Evolutionary conservation across 2,888 invertebrate genomes (phyloP).

Genomic region (Chrysodeixis includens): DNA sequence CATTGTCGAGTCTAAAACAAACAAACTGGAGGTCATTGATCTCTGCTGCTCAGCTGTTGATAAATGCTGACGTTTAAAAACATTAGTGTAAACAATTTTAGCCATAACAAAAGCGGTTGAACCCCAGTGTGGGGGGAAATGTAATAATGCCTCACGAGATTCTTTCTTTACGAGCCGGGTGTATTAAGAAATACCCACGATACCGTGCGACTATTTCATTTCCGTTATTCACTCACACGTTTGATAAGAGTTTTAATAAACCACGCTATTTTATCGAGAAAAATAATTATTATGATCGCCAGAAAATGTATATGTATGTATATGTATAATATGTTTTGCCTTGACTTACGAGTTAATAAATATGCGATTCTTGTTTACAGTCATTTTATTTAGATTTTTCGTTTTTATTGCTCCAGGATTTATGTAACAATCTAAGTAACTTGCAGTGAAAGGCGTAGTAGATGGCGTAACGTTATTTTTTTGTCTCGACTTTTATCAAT

Average conservation of each 20-base stretch:
- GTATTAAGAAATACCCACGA: conserved; percentile 71
- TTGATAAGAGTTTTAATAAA: conserved; percentile 35
- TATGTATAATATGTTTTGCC: too few relatives aligned
- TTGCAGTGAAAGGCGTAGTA: too few relatives aligned
- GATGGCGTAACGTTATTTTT: too few relatives aligned
- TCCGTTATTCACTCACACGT: conserved; percentile 58
- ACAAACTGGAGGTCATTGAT: conserved; percentile 35
- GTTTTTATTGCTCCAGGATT: too few relatives aligned
- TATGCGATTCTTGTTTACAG: too few relatives aligned
- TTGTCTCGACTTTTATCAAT: background rate
- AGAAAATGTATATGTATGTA: too few relatives aligned
- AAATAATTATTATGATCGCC: too few relatives aligned
- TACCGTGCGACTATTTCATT: conserved; percentile 66
- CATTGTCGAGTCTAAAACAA: conserved; percentile 26
- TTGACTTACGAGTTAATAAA: too few relatives aligned
- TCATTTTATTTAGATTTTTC: too few relatives aligned
- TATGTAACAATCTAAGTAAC: too few relatives aligned
- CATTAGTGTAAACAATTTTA: conserved; percentile 51
- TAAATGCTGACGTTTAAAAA: conserved; percentile 50
- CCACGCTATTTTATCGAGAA: conserved; percentile 19
- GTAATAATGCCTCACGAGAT: conserved; percentile 68
- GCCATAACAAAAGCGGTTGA: conserved; percentile 61
- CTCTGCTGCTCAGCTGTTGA: conserved; percentile 45
- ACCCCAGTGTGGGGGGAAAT: conserved; percentile 58
- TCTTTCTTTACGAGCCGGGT: conserved; percentile 68